Base-by-base conservation (phyloP, 2,888 invertebrate species). In the Plemyria rubiginata region DNA sequence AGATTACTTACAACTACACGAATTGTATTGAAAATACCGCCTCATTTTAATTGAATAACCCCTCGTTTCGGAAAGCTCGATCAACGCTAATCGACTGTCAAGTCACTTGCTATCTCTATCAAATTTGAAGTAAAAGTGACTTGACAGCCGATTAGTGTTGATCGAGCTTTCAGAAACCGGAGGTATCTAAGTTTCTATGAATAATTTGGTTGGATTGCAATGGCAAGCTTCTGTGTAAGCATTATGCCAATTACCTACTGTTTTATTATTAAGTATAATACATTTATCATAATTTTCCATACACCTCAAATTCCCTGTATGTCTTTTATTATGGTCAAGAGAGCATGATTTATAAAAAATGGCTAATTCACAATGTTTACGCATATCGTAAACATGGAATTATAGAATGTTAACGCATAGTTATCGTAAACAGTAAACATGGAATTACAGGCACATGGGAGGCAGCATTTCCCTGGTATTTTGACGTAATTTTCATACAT, bases 241-340 rank as follows among this genome's bases (percentile, higher is more conserved):
- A 41, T 7, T 54, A 45, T 36, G 54, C 45, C 54, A 36, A 11
- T 36, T 54, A 46, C 45, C 32, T 53, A 38, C 38, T 12, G 8
- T 53, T 29, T 53, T 28, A 41, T 28, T 28, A 52, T 29, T 46
- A 1, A 22, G n/a, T 22, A 22, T n/a, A 22, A 22, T 7, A 53
- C 40, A 43, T 11, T 15, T 15, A 29, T 41, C 41, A 49, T 28
- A 13, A 48, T 55, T 48, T 40, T 40, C 29, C 55, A 48, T 13
- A 55, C 16, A 55, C 36, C 32, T 2, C 36, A 38, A 38, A 11
- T 38, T 50, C 87, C 86, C 86, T 87, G 87, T 87, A 89, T 85
- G 85, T 88, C 81, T 88, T 88, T 85, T 82, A 79, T 77, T 73
- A 83, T 77, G 77, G 77, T 76, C 73, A 75, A 84, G 83, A 84